phyloP scores from a whole-genome alignment of 2,797 vertebrate genomes.

The Avahi laniger region DNA sequence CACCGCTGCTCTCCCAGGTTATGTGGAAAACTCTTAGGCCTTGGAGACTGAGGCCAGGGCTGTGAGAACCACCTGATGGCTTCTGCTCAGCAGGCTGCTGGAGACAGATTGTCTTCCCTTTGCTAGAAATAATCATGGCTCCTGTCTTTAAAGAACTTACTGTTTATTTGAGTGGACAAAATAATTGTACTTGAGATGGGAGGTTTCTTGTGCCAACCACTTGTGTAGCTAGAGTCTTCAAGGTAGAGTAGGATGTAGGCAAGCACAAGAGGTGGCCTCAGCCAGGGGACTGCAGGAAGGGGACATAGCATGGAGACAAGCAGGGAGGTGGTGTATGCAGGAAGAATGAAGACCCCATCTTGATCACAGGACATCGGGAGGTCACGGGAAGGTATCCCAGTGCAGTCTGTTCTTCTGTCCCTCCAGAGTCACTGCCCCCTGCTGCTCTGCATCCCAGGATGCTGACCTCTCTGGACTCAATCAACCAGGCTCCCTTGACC shows the following conservation, averaged over 20 bases:
- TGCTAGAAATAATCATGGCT: neutral
- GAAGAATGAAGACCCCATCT: neutral
- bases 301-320: neutral
- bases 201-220: neutral
- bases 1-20: neutral
- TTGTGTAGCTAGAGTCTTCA: neutral
- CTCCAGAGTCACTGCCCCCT: neutral
- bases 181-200: neutral
- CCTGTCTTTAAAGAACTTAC: neutral
- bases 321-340: rapidly evolving
- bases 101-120: neutral
- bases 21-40: neutral
- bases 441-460: neutral
- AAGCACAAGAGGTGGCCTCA: neutral
- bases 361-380: neutral
- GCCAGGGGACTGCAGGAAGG: neutral
- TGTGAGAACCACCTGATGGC: neutral
- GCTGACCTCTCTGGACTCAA: neutral
- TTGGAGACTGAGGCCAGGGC: neutral
- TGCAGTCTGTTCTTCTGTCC: neutral
- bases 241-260: neutral
- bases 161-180: neutral
- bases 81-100: neutral
- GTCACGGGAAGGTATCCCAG: neutral
- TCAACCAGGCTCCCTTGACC: neutral